Evolutionary conservation across 2,113 vertebrate genomes (phyloP), one percentile per base, ranked within the genome.

Genomic region (Grammomys dolichurus): DNA sequence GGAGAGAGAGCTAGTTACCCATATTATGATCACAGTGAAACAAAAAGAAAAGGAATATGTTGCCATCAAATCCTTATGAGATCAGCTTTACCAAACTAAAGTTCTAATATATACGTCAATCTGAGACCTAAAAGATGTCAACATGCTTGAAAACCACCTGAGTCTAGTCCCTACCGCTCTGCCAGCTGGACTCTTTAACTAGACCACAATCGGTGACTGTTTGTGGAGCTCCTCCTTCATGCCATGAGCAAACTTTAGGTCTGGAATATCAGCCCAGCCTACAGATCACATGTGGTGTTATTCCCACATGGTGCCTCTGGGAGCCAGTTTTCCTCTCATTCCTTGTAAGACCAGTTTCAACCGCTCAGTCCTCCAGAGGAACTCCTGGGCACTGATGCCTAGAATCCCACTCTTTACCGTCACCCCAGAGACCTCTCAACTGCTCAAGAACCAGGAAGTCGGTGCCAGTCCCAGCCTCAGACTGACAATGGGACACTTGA

Each of bases 81-180:
- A 80, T 69, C 10, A 26, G 19, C 56, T 75, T 95, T 58, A 82
- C 58, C 63, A 63, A 90, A 87, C 63, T 56, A 1, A 65, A 69
- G 63, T 89, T 90, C 7, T 33, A 75, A 89, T 16, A 67, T 58
- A 17, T 81, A 88, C 48, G 73, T 82, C 28, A 85, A 9, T 48
- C 75, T 19, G 33, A 94, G 94, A 84, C 26, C 56, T 78, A 63
- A 87, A 84, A 81, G 5, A 24, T 72, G 93, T 48, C 70, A 65
- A 51, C 16, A 36, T 17, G 9, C 77, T 86, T 82, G n/a, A 92
- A 88, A 95, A 67, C 43, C 7, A 81, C 70, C 94, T 33, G 60
- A 92, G n/a, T 69, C 84, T 96, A 63, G 31, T 26, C 33, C 12
- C 67, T 93, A 58, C 43, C 81, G 88, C 46, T 89, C 85, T 26